Percentiles rank a stretch among this genome's conserved stretches.
These are phyloP conservation scores for Trichosurus vulpecula DNA, from an alignment of 2,797 vertebrate species.

Conservation along the genomic window DNA sequence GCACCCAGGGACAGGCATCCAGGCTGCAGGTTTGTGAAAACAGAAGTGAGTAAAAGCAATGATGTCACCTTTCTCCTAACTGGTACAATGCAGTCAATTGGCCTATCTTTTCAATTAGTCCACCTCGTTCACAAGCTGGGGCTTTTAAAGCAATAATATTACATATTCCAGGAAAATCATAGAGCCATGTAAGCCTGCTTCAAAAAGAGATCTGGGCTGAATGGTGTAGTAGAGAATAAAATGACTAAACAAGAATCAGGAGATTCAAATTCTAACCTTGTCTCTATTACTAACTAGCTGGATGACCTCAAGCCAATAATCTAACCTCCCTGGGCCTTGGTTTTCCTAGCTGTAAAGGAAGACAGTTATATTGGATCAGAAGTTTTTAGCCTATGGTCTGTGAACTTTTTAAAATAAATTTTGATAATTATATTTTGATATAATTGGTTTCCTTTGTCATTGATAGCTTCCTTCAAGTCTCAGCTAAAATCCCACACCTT, in stretches of 20 bases:
- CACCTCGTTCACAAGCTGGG: neutral
- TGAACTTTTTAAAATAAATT: neutral
- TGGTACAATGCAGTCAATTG: neutral
- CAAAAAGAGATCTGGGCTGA: neutral
- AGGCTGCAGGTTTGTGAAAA: conserved; percentile 31
- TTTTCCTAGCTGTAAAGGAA: neutral
- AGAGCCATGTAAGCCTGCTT: neutral
- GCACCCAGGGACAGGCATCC: neutral
- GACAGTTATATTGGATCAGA: neutral
- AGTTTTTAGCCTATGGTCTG: neutral
- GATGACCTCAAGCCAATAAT: neutral
- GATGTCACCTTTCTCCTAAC: neutral
- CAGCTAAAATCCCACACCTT: neutral
- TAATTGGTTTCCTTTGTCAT: neutral
- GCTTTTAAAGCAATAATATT: neutral
- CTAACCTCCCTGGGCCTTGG: neutral
- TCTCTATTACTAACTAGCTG: neutral
- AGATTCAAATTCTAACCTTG: neutral
- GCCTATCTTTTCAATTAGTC: neutral
- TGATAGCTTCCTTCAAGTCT: neutral
- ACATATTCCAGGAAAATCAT: neutral
- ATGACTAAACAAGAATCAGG: neutral
- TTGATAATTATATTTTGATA: neutral
- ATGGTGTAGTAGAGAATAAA: neutral
- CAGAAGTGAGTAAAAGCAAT: neutral